Evolutionary conservation across 1,140 invertebrate genomes (phyloP).

Genomic region (Drosophila ananassae): DNA sequence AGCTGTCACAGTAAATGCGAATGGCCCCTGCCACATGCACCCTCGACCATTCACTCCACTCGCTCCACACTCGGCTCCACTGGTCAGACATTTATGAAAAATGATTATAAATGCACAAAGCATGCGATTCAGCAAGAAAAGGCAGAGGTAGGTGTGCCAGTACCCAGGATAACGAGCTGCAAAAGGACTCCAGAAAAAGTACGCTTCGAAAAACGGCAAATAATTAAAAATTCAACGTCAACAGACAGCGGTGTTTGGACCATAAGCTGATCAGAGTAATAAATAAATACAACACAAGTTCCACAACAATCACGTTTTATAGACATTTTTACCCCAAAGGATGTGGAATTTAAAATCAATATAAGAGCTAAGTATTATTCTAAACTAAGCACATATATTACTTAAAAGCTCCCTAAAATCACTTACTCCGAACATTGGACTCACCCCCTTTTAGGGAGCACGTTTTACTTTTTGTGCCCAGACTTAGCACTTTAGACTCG

Average conservation of each 20-base stretch:
- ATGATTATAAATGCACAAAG: conserved; percentile 82
- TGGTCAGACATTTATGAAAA: conserved; percentile 77
- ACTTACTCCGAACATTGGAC: not conserved
- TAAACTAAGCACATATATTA: too few species aligned
- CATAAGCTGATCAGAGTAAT: conserved; percentile 5
- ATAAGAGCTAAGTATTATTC: not conserved
- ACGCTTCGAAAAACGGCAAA: conserved; percentile 48
- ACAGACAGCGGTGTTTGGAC: not conserved
- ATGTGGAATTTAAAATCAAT: too few species aligned
- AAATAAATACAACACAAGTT: conserved; percentile 7
- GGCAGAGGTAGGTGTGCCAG: conserved; percentile 3
- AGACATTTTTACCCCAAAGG: too few species aligned
- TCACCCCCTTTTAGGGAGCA: not conserved
- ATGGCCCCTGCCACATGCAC: not conserved
- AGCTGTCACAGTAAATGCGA: conserved; percentile 78
- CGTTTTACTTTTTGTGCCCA: not conserved
- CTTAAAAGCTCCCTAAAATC: not conserved
- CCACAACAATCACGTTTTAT: not conserved
- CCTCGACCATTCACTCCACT: not conserved
- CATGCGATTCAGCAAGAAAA: conserved; percentile 44
- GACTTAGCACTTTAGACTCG: not conserved
- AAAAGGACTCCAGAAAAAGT: conserved; percentile 52
- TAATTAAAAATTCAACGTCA: conserved; percentile 52
- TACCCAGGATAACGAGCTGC: not conserved
- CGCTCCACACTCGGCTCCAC: conserved; percentile 14